Evolutionary conservation across 2,888 invertebrate species (phyloP), one percentile per base, ranked within the genome.

Genomic region (Neria commutata): DNA sequence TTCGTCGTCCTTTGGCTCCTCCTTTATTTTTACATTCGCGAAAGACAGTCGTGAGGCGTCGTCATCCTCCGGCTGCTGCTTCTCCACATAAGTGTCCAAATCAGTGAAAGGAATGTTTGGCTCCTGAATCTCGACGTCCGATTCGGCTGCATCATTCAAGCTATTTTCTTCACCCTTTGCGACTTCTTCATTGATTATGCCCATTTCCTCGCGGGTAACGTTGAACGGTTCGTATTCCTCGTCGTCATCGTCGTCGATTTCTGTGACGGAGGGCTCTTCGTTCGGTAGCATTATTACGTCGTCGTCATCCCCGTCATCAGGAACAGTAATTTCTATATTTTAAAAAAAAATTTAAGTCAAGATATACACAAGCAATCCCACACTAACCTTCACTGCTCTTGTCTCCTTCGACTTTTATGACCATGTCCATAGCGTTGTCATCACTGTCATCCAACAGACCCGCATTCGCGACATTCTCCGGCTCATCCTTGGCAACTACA

Each of bases 1-100:
- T 83, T 89, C 88, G 17, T 86, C 86, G 67, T 89, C 89, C 16
- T 88, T 71, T 0, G 89, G 90, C 75, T 91, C 91, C 74, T 87
- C 86, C 72, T 91, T 91, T 66, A 90, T 86, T 80, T 86, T 87
- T 21, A 90, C 79, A 50, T 77, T 80, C 16, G 78, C 72, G 68
- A 84, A 81, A 3, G 76, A 72, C 19, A 71, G 58, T 42, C 68
- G 69, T 19, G 73, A 70, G 3, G 66, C 59, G 23, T 72, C 70
- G 54, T 73, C 73, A 16, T 61, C 56, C 45, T 65, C 59, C 3
- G 67, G 66, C 23, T 71, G 61, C 51, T 77, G 74, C 53, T 77
- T 77, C 48, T 82, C 82, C 25, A 76, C 74, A 56, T 81, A 79
- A 2, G 76, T 79, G 60, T 83, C 82, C 51, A 81, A 66, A 66